These are phyloP conservation scores for Cryptoblepharus egeriae DNA, from an alignment of 2,797 vertebrate species.

Conservation along the genomic window DNA sequence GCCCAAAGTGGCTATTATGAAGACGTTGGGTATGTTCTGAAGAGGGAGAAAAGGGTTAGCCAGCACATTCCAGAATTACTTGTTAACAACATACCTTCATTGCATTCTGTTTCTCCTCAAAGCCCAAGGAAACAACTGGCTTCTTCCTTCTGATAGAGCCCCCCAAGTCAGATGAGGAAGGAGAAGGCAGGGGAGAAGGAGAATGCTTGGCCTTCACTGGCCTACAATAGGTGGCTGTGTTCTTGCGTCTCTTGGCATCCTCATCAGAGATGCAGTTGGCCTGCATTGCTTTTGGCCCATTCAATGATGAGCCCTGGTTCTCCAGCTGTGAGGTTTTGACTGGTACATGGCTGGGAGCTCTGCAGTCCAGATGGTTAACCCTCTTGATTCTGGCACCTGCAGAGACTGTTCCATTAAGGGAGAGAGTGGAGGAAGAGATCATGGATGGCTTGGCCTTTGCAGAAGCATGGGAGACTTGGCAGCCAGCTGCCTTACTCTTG, in stretches of 20 bases:
- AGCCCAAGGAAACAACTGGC: constrained; percentile 81
- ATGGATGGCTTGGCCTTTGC: constrained; percentile 75
- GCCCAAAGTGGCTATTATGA: neutral
- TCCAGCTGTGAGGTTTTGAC: constrained; percentile 71
- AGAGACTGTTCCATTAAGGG: constrained; percentile 84
- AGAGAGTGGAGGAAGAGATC: constrained; percentile 82
- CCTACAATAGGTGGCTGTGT: constrained; percentile 82
- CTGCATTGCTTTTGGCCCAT: constrained; percentile 59
- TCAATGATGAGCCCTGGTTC: constrained; percentile 66
- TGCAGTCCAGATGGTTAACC: constrained; percentile 77
- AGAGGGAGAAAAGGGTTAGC: too few species aligned
- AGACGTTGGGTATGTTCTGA: neutral
- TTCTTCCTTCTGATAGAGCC: constrained; percentile 85
- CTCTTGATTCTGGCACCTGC: constrained; percentile 78
- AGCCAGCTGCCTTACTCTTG: constrained; percentile 76
- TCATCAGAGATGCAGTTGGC: constrained; percentile 78
- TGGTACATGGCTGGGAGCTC: constrained; percentile 61
- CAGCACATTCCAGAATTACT: neutral
- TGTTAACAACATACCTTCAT: constrained; percentile 83
- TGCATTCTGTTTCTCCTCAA: constrained; percentile 88
- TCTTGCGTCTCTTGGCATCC: constrained; percentile 87
- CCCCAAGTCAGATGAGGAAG: constrained; percentile 40
- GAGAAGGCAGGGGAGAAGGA: constrained; percentile 77
- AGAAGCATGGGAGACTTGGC: constrained; percentile 49
- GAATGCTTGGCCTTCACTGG: constrained; percentile 79